phyloP scores from a whole-genome alignment of 2,797 vertebrate genomes.

The Phaenicophaeus curvirostris region DNA sequence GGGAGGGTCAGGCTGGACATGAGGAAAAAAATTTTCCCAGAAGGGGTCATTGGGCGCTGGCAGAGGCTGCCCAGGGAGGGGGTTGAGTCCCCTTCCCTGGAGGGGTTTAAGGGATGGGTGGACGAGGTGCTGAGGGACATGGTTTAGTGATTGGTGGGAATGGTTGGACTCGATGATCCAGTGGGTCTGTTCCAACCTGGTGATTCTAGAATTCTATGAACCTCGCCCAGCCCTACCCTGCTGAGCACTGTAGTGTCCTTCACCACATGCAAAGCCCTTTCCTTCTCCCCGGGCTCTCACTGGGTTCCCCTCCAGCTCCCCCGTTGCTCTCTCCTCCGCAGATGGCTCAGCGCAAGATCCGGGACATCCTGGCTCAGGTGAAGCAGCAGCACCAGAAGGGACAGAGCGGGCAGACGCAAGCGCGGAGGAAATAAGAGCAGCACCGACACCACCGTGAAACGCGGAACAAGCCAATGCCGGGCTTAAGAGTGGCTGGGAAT shows the following conservation, averaged over 20 bases:
- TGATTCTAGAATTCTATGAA: too few relatives aligned
- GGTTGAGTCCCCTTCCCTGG: too few relatives aligned
- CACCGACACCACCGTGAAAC: conserved; percentile 56
- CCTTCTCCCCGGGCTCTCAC: background rate
- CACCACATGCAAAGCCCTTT: fast-evolving
- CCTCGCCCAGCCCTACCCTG: background rate
- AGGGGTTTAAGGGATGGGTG: too few relatives aligned
- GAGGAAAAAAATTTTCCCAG: too few relatives aligned
- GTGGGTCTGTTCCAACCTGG: too few relatives aligned
- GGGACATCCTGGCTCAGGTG: conserved; percentile 94
- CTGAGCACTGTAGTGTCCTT: fast-evolving
- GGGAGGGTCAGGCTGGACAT: too few relatives aligned
- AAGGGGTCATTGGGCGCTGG: too few relatives aligned
- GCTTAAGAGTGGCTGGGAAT: conserved; percentile 83
- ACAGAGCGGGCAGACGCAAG: conserved; percentile 80
- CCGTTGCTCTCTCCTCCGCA: background rate
- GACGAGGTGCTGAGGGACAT: too few relatives aligned
- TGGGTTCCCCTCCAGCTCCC: background rate
- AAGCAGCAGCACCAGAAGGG: conserved; percentile 91
- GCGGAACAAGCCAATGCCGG: conserved; percentile 78
- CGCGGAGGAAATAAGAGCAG: conserved; percentile 80
- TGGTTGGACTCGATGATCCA: too few relatives aligned
- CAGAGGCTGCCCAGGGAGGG: too few relatives aligned
- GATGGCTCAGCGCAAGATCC: conserved; percentile 96
- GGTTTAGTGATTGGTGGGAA: too few relatives aligned